Conservation (phyloP, 2,113 vertebrate genomes). For the Chrysemys picta region DNA sequence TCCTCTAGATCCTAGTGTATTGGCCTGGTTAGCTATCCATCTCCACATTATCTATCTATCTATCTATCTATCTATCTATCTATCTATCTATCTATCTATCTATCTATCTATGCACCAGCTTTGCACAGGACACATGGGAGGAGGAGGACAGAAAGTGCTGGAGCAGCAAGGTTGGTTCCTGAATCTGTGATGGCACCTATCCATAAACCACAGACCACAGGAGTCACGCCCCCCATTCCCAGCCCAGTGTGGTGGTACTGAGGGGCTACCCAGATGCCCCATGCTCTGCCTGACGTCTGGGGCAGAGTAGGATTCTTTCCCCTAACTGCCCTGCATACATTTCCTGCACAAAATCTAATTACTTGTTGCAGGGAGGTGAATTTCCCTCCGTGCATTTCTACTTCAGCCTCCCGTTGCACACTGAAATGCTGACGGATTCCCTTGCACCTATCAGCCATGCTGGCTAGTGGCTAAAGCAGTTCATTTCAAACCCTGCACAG, state of each 20-base stretch:
- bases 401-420: constrained; percentile 43
- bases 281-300: fast-evolving
- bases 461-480: constrained; percentile 75
- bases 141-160: not conserved
- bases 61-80: no score
- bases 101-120: not conserved
- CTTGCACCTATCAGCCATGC: constrained; percentile 64
- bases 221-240: not conserved
- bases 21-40: not conserved
- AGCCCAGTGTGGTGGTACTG: not conserved
- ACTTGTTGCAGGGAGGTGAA: not conserved
- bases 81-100: no score
- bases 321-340: fast-evolving
- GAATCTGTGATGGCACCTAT: fast-evolving
- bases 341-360: not conserved
- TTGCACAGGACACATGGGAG: not conserved
- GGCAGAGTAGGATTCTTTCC: not conserved
- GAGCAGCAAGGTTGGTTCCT: no score
- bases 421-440: constrained; percentile 70
- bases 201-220: not conserved
- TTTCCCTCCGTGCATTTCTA: not conserved
- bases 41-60: not conserved
- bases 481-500: constrained; percentile 69
- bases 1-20: not conserved
- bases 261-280: not conserved